A percentile compares a stretch with the other conserved stretches of the same genome.
Evolutionary conservation across 2,113 vertebrate genomes (phyloP).

Genomic region (Mobula hypostoma): DNA sequence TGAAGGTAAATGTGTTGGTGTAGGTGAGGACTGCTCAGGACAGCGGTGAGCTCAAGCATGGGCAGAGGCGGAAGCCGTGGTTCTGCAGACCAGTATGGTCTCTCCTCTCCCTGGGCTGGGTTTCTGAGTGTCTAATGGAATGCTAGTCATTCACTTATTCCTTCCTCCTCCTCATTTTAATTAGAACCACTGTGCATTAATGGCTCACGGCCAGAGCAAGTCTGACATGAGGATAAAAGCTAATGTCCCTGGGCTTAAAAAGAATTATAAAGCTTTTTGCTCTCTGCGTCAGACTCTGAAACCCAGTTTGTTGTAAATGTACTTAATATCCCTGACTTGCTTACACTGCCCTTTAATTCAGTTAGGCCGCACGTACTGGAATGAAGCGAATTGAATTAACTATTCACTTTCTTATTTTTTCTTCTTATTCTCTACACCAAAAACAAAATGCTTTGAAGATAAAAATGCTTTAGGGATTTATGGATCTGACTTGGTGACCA

Average conservation of each 20-base stretch:
- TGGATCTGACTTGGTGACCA: not conserved
- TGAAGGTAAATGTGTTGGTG: not conserved
- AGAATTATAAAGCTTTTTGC: not conserved
- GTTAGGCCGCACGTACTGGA: not conserved
- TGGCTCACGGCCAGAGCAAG: not conserved
- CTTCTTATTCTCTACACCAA: not conserved
- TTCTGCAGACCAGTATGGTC: not conserved
- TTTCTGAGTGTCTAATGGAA: not conserved
- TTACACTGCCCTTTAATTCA: not conserved
- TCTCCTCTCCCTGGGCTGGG: not conserved
- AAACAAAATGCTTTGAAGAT: not conserved
- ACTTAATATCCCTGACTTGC: constrained; percentile 1
- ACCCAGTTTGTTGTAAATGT: not conserved
- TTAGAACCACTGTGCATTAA: not conserved
- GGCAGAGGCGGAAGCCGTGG: not conserved
- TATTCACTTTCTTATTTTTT: not conserved
- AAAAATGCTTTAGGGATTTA: constrained; percentile 11
- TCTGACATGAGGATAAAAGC: not conserved
- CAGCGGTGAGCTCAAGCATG: not conserved
- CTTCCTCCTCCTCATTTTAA: not conserved
- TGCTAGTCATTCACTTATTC: not conserved
- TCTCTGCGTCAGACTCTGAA: not conserved
- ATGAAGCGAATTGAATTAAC: constrained; percentile 30
- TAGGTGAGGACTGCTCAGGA: not conserved
- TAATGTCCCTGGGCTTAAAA: not conserved